Percentiles rank a stretch among this genome's conserved stretches.
phyloP scores from a whole-genome alignment of 2,113 vertebrate genomes.

The Cephalopterus ornatus region DNA sequence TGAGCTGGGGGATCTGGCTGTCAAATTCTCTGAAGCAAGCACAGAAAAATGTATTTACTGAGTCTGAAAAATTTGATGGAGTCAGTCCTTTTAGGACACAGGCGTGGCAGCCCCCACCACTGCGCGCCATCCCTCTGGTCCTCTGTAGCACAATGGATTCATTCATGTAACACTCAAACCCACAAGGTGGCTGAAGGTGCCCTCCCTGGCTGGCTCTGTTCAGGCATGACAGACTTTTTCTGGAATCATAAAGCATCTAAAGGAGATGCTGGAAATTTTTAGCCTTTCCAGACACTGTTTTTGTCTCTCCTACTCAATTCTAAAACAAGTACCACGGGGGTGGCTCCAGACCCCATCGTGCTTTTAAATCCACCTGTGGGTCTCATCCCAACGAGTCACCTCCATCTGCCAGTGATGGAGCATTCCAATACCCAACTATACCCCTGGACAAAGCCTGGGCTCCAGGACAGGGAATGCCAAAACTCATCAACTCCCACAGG shows the following conservation, averaged over 20 bases:
- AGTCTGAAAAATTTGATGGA: neutral
- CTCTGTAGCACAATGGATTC: neutral
- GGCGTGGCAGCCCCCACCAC: neutral
- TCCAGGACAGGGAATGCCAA: neutral
- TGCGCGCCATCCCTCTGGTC: neutral
- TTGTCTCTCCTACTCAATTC: conserved; percentile 41
- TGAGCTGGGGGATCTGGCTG: neutral
- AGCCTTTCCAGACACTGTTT: neutral
- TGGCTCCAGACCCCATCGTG: conserved; percentile 1
- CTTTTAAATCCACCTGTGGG: conserved; percentile 28
- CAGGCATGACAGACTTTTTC: neutral
- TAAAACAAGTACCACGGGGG: conserved; percentile 8
- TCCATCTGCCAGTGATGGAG: neutral
- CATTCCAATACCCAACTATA: neutral
- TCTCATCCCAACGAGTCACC: neutral
- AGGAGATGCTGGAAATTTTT: neutral
- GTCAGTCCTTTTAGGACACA: neutral
- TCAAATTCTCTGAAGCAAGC: neutral
- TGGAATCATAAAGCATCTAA: neutral
- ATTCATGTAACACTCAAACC: neutral
- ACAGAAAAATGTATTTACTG: neutral
- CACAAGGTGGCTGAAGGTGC: neutral
- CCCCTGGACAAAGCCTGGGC: neutral
- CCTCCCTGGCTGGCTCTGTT: neutral
- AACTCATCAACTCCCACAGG: neutral